Base-by-base conservation (phyloP, 1,140 invertebrate species). In the Trichoplusia ni region DNA sequence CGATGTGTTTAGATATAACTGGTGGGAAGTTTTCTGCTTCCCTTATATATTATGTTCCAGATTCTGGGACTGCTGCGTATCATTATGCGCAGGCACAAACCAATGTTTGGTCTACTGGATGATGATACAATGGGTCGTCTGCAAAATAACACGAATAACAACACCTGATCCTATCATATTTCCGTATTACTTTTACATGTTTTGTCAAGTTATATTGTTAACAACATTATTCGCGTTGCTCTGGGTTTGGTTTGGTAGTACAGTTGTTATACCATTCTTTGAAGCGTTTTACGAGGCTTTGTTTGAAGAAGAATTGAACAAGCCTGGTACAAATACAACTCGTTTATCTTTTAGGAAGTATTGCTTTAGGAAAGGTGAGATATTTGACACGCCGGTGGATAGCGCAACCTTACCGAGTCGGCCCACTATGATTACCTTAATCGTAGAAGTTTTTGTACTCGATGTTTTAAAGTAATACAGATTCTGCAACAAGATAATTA, bases 131-230 rank as follows among this genome's bases (percentile, higher is more conserved):
- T 89, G 80, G 80, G 13, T 80, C 2, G 73, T 82, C 0, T 87
- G 84, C 44, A 87, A 84, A 77, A 73, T 87, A 3, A 77, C 76
- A 1, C 67, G 62, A 49, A 2, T 78, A 1, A 81, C 79, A 0
- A 78, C 79, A 2, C 83, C 84, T 14, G 73, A 86, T 21, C 71
- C 84, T 7, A 77, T 89, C 2, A 63, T 87, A 18, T 87, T 82
- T 18, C 86, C 86, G 0, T 89, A 89, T 27, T 89, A 81, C 38
- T 89, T 87, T 29, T 85, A 89, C 42, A 79, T 89, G 59, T 87
- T 82, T 40, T 81, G 74, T 47, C 86, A 89, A 82, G 75, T 89
- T 2, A 67, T 88, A 16, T 49, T 82, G 3, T 14, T 86, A 21
- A 81, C 82, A 3, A 0, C 64, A n/a, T 56, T 82, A 11, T 86